These are phyloP conservation scores for Drosophila recens DNA, from an alignment of 2,888 invertebrate genomes.

Conservation along the genomic window DNA sequence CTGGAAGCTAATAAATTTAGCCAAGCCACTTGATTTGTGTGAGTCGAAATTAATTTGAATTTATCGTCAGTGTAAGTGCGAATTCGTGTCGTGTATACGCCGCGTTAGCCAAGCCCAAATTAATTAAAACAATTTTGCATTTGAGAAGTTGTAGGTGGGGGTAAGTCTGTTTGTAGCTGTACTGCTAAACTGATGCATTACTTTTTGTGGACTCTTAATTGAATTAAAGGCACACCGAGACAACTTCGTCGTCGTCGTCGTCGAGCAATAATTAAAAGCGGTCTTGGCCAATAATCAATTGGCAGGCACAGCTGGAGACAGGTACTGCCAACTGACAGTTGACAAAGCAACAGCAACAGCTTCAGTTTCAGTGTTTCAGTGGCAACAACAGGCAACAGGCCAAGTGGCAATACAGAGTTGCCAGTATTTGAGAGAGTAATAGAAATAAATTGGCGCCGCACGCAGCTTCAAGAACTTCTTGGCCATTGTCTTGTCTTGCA, in stretches of 20 bases:
- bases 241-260: too few species aligned
- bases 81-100: slow-evolving; percentile 65
- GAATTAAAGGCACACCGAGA: slow-evolving; percentile 54
- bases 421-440: slow-evolving; percentile 49
- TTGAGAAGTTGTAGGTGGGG: slow-evolving; percentile 1
- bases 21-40: slow-evolving; percentile 48
- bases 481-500: slow-evolving; percentile 44
- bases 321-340: slow-evolving; percentile 54
- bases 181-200: slow-evolving; percentile 42
- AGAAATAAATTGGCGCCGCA: slow-evolving; percentile 73
- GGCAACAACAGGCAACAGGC: slow-evolving; percentile 6
- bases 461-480: slow-evolving; percentile 54
- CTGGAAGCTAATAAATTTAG: slow-evolving; percentile 43
- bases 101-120: slow-evolving; percentile 44
- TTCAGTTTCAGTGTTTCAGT: slow-evolving; percentile 3
- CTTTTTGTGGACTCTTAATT: slow-evolving; percentile 59
- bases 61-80: slow-evolving; percentile 70
- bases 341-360: slow-evolving; percentile 25
- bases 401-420: slow-evolving; percentile 19
- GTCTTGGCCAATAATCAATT: slow-evolving; percentile 74
- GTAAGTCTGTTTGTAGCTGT: neutral
- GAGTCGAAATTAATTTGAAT: slow-evolving; percentile 72
- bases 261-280: slow-evolving; percentile 70
- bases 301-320: slow-evolving; percentile 70
- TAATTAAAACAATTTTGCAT: slow-evolving; percentile 60